Evolutionary conservation across 2,888 invertebrate genomes (phyloP).

Genomic region (Dascillus cervinus): DNA sequence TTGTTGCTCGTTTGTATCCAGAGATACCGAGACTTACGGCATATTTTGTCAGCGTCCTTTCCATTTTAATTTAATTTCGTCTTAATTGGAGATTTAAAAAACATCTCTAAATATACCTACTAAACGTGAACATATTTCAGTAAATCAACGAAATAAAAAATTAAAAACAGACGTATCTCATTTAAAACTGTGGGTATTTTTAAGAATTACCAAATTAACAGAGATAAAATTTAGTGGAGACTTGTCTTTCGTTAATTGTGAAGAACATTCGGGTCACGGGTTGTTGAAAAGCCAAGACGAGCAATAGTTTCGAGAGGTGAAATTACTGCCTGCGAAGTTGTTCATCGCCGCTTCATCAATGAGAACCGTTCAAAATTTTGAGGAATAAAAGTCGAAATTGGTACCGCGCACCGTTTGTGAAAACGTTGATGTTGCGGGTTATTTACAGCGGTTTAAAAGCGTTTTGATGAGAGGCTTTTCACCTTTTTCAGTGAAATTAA

Average conservation of each 20-base stretch:
- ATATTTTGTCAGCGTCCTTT: slow-evolving; percentile 27
- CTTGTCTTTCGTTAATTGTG: slow-evolving; percentile 20
- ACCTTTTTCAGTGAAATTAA: slow-evolving; percentile 7
- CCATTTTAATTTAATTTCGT: slow-evolving; percentile 12
- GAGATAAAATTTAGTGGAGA: slow-evolving; percentile 17
- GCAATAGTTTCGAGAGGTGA: too few species aligned
- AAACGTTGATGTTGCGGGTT: too few species aligned
- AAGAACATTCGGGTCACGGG: slow-evolving; percentile 16
- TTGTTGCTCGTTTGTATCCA: slow-evolving; percentile 41
- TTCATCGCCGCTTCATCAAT: too few species aligned
- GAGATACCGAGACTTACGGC: slow-evolving; percentile 38
- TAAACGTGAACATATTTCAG: too few species aligned
- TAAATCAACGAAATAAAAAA: too few species aligned
- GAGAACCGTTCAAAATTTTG: too few species aligned
- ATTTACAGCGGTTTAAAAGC: not conserved
- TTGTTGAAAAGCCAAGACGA: too few species aligned
- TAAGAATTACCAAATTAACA: slow-evolving; percentile 18
- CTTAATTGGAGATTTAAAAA: too few species aligned
- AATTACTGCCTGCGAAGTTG: not conserved
- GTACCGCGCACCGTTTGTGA: too few species aligned
- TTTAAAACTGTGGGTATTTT: slow-evolving; percentile 14
- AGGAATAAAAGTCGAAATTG: slow-evolving; percentile 1
- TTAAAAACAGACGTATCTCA: slow-evolving; percentile 11
- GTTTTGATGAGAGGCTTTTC: slow-evolving; percentile 1
- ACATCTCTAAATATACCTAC: too few species aligned